Conservation (phyloP, 2,888 invertebrate species). For the Phragmatobia fuliginosa region DNA sequence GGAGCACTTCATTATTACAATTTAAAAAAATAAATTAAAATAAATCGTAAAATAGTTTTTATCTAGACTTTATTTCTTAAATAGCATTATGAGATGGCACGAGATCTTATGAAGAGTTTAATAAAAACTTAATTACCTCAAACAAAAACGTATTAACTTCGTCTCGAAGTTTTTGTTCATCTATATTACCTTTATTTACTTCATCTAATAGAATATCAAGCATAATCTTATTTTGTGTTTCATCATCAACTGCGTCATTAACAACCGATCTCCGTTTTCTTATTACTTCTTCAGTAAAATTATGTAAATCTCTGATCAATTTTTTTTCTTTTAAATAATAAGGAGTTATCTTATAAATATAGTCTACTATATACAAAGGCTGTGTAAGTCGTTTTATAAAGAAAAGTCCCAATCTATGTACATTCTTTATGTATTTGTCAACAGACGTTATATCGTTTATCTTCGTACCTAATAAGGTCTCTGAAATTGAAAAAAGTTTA, state of each 20-base stretch:
- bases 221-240: conserved; percentile 85
- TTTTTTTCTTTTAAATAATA: conserved; percentile 26
- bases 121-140: conserved; percentile 76
- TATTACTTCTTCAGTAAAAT: conserved; percentile 84
- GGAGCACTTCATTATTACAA: too few relatives aligned
- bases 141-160: conserved; percentile 92
- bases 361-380: conserved; percentile 38
- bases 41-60: too few relatives aligned
- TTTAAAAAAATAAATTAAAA: too few relatives aligned
- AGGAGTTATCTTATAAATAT: conserved; percentile 23
- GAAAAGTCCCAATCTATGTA: conserved; percentile 37
- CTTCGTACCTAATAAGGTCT: conserved; percentile 86
- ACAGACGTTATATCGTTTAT: conserved; percentile 64
- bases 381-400: conserved; percentile 37
- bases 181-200: conserved; percentile 84
- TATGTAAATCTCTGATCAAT: conserved; percentile 76
- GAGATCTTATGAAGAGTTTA: background rate
- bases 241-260: conserved; percentile 30
- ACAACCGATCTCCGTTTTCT: conserved; percentile 58
- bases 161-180: conserved; percentile 87
- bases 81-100: background rate
- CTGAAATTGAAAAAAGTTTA: conserved; percentile 30
- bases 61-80: too few relatives aligned
- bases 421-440: conserved; percentile 73
- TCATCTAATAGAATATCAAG: conserved; percentile 88